These are phyloP conservation scores for Trachemys scripta DNA, from an alignment of 2,113 vertebrate species.

Conservation along the genomic window DNA sequence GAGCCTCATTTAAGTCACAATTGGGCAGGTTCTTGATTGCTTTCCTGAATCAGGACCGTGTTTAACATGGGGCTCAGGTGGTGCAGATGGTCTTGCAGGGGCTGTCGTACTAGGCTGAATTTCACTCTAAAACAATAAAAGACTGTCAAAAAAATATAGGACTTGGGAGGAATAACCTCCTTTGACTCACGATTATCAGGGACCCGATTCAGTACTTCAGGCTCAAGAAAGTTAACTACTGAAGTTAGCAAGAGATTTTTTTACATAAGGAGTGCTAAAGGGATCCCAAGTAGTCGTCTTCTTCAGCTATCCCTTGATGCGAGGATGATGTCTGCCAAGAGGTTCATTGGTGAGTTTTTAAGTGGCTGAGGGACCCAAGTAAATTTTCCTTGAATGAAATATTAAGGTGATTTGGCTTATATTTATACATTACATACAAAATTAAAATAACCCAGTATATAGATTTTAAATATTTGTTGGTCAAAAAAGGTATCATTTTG, in stretches of 20 bases:
- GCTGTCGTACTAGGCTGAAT: constrained; percentile 38
- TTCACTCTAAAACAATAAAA: constrained; percentile 59
- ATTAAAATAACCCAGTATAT: constrained; percentile 61
- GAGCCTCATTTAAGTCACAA: constrained; percentile 57
- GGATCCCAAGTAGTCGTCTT: background rate
- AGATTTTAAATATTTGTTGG: constrained; percentile 62
- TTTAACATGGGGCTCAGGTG: background rate
- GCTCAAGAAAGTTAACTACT: background rate
- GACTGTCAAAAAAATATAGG: constrained; percentile 37
- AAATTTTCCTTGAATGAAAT: constrained; percentile 68
- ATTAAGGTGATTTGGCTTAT: constrained; percentile 72
- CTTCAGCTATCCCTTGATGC: no score
- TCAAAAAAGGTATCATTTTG: constrained; percentile 73
- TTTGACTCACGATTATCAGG: constrained; percentile 60
- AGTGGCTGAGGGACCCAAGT: constrained; percentile 28
- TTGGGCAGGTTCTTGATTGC: constrained; percentile 42
- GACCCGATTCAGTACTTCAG: constrained; percentile 32
- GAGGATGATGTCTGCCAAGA: no score
- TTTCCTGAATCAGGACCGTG: constrained; percentile 40
- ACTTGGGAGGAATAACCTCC: constrained; percentile 44
- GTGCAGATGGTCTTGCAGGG: background rate
- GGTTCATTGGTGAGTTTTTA: no score
- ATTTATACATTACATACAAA: constrained; percentile 72
- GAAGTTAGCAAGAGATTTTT: constrained; percentile 34
- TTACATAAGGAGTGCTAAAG: constrained; percentile 4